Conservation (phyloP, 1,140 invertebrate species). For the Heterodera schachtii region DNA sequence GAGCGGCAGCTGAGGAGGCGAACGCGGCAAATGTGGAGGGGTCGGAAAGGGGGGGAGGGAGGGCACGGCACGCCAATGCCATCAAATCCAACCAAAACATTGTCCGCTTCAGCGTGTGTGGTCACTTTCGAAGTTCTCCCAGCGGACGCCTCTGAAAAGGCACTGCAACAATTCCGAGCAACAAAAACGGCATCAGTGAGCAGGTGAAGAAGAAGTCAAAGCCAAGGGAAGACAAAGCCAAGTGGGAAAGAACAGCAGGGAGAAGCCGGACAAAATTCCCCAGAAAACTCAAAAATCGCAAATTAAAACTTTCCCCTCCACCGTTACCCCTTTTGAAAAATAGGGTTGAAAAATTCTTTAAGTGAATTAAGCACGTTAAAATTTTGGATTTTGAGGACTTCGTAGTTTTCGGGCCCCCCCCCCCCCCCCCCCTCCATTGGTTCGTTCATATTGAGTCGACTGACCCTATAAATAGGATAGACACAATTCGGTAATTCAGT, state of each 20-base stretch:
- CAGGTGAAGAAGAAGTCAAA: slow-evolving; percentile 7
- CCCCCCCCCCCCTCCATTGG: no score
- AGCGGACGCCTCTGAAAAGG: not conserved
- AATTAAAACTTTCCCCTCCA: no score
- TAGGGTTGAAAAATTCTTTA: not conserved
- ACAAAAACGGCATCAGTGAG: slow-evolving; percentile 27
- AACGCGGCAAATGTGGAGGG: slow-evolving; percentile 30
- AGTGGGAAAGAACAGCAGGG: no score
- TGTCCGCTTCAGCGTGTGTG: slow-evolving; percentile 24
- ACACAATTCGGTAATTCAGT: no score
- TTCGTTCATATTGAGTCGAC: no score
- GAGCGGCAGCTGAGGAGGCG: not conserved
- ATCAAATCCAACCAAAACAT: not conserved
- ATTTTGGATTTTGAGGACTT: no score
- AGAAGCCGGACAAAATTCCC: no score
- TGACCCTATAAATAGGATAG: no score
- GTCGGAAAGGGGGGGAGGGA: not conserved
- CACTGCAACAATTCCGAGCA: slow-evolving; percentile 14
- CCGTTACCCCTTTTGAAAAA: not conserved
- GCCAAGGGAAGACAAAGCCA: no score
- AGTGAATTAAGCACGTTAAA: not conserved
- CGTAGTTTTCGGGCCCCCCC: no score
- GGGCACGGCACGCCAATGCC: not conserved
- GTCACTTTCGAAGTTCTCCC: slow-evolving; percentile 32
- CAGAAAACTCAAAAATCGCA: no score